A percentile compares a stretch with the other conserved stretches of the same genome.
These are phyloP conservation scores for Protonemura montana DNA, from an alignment of 2,888 invertebrate species.

Conservation along the genomic window DNA sequence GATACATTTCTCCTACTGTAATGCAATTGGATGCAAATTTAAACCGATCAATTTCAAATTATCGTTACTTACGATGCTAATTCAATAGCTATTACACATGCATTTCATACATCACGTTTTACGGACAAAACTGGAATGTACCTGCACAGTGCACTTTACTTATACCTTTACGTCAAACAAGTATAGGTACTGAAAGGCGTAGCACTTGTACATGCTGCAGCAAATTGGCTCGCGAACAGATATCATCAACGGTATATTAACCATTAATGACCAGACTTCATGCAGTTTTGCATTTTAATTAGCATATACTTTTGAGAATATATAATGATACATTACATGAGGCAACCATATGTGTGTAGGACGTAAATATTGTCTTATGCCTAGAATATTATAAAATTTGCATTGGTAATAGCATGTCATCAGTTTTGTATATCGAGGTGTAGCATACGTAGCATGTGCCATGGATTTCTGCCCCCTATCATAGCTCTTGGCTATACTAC, in stretches of 20 bases:
- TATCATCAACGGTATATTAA: not conserved
- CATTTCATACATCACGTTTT: slow-evolving; percentile 9
- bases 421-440: not conserved
- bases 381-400: slow-evolving; percentile 3
- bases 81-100: slow-evolving; percentile 3
- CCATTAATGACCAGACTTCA: not conserved
- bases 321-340: not conserved
- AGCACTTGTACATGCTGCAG: not conserved
- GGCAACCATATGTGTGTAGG: slow-evolving; percentile 3
- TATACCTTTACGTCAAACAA: not conserved
- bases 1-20: not conserved
- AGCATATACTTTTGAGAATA: slow-evolving; percentile 3
- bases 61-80: slow-evolving; percentile 7
- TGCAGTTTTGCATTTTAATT: slow-evolving; percentile 3
- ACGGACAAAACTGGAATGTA: not conserved
- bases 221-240: not conserved
- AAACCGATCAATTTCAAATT: not conserved
- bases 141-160: not conserved
- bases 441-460: slow-evolving; percentile 5
- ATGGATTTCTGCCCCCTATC: not conserved
- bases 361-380: slow-evolving; percentile 14
- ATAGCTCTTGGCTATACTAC: not conserved
- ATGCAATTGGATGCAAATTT: not conserved
- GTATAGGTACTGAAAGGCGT: not conserved
- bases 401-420: slow-evolving; percentile 20